Base-by-base conservation (phyloP, 2,797 vertebrate species). In the Spinus pinus region DNA sequence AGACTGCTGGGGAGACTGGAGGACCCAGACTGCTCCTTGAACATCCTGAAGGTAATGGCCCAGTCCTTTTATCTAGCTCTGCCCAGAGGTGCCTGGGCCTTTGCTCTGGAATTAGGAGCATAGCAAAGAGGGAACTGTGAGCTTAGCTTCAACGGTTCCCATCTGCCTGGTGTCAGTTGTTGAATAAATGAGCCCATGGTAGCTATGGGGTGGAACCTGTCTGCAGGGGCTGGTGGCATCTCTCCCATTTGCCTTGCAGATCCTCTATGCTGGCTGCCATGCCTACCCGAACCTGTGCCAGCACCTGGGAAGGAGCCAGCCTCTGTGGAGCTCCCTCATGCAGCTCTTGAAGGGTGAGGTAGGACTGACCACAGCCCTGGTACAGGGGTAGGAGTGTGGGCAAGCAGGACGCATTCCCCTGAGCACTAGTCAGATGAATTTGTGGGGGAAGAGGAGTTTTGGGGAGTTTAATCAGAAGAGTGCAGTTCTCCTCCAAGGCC, bases 221-320 rank as follows among this genome's bases (percentile, higher is more conserved):
- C 53, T 24, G 10, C 35, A 60, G 35, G 14, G 7, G 5, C 24
- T 80, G 62, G 5, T 82, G 39, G 28, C 46, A 50, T 70, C 28
- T 87, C 22, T 71, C 14, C 15, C 18, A 12, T 92, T 27, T 87
- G 46, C 58, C 39, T 90, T 3, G 4, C 72, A 98, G 98, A 93
- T 98, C 51, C 94, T 98, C 31, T 98, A 97, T 0, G 92, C 97
- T 84, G 96, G 94, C 89, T 97, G 98, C 60, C 97, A 96, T 10
- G 93, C 95, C 57, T 98, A 81, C 50, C 95, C 31, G 0, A 86
- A 20, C 58, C 82, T 98, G 60, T 98, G 97, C 85, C 85, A 56
- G 71, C 86, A 91, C 49, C 81, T 98, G 37, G 96, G 92, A 65
- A 96, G 51, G 49, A 95, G 31, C 62, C 93, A 97, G 5, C 67